phyloP scores from a whole-genome alignment of 1,140 invertebrate species.

The roundworm (Caenorhabditis elegans) region WBcel235 BX284606.5:5702501-5703000 shows the following conservation, averaged over 20 bases:
- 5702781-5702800: slow-evolving; percentile 21
- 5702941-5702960: background rate
- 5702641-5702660: no score
- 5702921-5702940: slow-evolving; percentile 12
- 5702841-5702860: slow-evolving; percentile 16
- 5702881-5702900: background rate
- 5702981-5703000: slow-evolving; percentile 12
- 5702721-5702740: background rate
- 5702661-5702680: no score
- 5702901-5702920: background rate
- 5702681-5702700: no score
- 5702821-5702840: slow-evolving; percentile 32
- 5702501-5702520: no score
- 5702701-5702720: background rate
- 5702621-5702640: no score
- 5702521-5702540: no score
- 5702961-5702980: slow-evolving; percentile 3
- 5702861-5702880: background rate
- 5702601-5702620: no score
- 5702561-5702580: no score
- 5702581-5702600: no score
- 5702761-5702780: background rate
- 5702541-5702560: no score
- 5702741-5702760: slow-evolving; percentile 10
- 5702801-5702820: slow-evolving; percentile 19